Conservation (phyloP, 2,797 vertebrate genomes). For the Gephyroberyx darwinii region DNA sequence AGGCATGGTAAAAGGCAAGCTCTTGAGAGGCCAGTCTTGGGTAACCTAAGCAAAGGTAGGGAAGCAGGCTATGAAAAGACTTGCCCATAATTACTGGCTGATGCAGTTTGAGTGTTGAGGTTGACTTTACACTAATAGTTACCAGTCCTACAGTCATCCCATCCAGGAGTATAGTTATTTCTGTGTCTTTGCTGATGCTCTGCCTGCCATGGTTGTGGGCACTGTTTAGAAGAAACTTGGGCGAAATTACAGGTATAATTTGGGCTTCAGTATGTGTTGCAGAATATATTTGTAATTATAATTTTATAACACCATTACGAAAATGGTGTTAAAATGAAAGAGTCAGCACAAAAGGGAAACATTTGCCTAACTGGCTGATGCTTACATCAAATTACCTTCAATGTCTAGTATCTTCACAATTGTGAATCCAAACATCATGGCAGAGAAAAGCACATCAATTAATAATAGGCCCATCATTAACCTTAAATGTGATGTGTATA, state of each 20-base stretch:
- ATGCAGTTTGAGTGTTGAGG: constrained; percentile 56
- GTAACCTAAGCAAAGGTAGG: constrained; percentile 85
- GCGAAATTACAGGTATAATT: constrained; percentile 54
- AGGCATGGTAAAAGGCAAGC: constrained; percentile 81
- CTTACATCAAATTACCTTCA: constrained; percentile 2
- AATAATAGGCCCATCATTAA: constrained; percentile 27
- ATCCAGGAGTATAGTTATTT: constrained; percentile 70
- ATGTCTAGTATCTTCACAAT: neutral
- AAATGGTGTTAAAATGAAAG: too few species aligned
- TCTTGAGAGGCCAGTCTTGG: constrained; percentile 81
- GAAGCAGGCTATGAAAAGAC: constrained; percentile 77
- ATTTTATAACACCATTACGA: too few species aligned
- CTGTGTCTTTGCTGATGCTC: constrained; percentile 66
- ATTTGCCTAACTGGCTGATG: constrained; percentile 11
- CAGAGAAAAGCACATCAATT: constrained; percentile 59
- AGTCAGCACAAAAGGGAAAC: neutral
- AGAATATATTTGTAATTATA: neutral
- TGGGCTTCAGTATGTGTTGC: constrained; percentile 21
- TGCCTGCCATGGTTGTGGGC: constrained; percentile 69
- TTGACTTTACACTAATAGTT: constrained; percentile 68
- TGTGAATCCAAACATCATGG: constrained; percentile 59
- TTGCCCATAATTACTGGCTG: constrained; percentile 46
- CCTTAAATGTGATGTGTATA: constrained; percentile 22
- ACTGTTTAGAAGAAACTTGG: constrained; percentile 69
- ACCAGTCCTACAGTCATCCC: constrained; percentile 76